These are phyloP conservation scores for Yasuhikotakia modesta DNA, from an alignment of 2,797 vertebrate genomes.

Conservation along the genomic window DNA sequence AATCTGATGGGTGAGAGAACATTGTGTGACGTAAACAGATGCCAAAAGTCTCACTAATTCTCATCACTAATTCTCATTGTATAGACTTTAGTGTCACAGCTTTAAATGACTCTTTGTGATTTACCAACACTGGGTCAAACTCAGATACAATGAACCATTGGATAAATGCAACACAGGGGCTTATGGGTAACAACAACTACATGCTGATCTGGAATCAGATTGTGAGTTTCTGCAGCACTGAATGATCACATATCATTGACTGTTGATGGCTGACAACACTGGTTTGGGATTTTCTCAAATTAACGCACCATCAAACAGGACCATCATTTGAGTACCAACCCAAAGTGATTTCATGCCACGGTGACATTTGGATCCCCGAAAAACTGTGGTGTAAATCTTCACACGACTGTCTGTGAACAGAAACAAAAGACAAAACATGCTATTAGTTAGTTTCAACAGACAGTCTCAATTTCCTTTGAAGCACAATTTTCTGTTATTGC, in stretches of 20 bases:
- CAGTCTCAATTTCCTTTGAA: conserved; percentile 9
- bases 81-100: background rate
- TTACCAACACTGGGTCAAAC: background rate
- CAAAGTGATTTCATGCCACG: background rate
- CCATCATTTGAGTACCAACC: background rate
- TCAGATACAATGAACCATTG: background rate
- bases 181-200: background rate
- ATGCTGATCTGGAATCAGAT: background rate
- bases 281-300: conserved; percentile 8
- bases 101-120: background rate
- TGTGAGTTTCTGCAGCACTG: background rate
- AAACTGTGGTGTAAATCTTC: background rate
- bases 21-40: background rate
- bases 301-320: background rate
- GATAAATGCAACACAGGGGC: background rate
- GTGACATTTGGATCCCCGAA: background rate
- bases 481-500: conserved; percentile 53
- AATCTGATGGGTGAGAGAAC: background rate
- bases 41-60: too few species aligned
- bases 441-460: conserved; percentile 45
- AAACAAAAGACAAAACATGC: conserved; percentile 7
- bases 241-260: background rate
- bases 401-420: background rate
- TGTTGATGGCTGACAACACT: background rate
- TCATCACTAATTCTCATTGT: too few species aligned